phyloP scores from a whole-genome alignment of 2,888 invertebrate genomes.

The Amphiduros pacificus region DNA sequence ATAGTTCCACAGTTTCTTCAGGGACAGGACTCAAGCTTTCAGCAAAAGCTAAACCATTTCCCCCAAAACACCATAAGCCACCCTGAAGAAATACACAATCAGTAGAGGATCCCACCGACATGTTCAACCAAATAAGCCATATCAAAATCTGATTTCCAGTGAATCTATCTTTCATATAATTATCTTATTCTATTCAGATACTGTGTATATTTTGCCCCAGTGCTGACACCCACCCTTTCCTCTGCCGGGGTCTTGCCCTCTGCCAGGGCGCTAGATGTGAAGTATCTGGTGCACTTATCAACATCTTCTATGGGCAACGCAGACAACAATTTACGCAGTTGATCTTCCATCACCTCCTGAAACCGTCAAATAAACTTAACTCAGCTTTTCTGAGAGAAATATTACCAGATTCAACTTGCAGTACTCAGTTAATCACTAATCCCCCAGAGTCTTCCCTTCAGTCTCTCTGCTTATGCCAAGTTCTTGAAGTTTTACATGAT shows the following conservation, averaged over 20 bases:
- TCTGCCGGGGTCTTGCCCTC: conserved; percentile 28
- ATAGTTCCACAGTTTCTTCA: conserved; percentile 39
- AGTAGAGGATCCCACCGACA: background rate
- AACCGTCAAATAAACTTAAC: background rate
- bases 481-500: too few species aligned
- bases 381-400: background rate
- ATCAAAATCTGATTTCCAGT: background rate
- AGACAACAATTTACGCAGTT: conserved; percentile 60
- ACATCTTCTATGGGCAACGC: conserved; percentile 58
- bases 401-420: too few species aligned
- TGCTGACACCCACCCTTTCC: conserved; percentile 30
- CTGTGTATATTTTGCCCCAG: too few species aligned
- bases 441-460: too few species aligned
- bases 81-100: conserved; percentile 24
- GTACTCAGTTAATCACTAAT: too few species aligned
- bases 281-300: conserved; percentile 63
- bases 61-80: conserved; percentile 38
- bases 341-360: conserved; percentile 38
- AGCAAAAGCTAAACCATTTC: conserved; percentile 32
- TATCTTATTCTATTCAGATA: too few species aligned
- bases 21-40: conserved; percentile 32
- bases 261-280: conserved; percentile 46
- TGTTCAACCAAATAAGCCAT: background rate
- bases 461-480: too few species aligned
- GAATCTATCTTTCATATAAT: too few species aligned